phyloP scores from a whole-genome alignment of 1,140 invertebrate genomes.

The Callitettix versicolor region DNA sequence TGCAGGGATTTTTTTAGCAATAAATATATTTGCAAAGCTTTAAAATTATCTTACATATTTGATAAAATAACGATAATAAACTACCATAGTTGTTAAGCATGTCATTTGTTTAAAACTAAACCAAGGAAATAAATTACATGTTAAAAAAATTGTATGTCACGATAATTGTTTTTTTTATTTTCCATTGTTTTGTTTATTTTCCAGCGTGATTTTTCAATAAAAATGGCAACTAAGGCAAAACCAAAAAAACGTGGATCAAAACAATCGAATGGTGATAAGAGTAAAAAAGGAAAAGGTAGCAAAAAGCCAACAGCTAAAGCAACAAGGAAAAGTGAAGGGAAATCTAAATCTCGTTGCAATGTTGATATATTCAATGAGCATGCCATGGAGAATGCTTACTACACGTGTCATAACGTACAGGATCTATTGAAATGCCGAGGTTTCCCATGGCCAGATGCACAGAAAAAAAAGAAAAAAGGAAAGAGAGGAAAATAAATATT shows the following conservation, averaged over 20 bases:
- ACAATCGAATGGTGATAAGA: constrained; percentile 5
- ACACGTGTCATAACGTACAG: constrained; percentile 78
- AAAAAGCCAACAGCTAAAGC: constrained; percentile 37
- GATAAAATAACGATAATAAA: too few relatives aligned
- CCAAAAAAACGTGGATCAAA: constrained; percentile 7
- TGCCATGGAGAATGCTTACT: constrained; percentile 82
- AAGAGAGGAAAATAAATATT: constrained; percentile 33
- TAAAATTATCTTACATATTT: too few relatives aligned
- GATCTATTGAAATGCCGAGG: constrained; percentile 63
- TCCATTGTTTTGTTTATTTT: too few relatives aligned
- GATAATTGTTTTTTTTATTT: too few relatives aligned
- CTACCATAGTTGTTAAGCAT: too few relatives aligned
- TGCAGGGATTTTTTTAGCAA: too few relatives aligned
- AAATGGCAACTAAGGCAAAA: neutral
- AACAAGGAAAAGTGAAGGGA: constrained; percentile 45
- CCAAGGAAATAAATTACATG: too few relatives aligned
- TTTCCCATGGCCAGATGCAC: constrained; percentile 70
- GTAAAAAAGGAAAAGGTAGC: constrained; percentile 32
- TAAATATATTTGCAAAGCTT: too few relatives aligned
- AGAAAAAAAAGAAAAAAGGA: constrained; percentile 65
- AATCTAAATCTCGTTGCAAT: constrained; percentile 42
- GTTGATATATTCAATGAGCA: constrained; percentile 75
- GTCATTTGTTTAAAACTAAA: too few relatives aligned
- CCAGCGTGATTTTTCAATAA: neutral
- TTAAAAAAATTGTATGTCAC: too few relatives aligned